phyloP scores from a whole-genome alignment of 2,888 invertebrate species.

The Seladonia tumulorum region DNA sequence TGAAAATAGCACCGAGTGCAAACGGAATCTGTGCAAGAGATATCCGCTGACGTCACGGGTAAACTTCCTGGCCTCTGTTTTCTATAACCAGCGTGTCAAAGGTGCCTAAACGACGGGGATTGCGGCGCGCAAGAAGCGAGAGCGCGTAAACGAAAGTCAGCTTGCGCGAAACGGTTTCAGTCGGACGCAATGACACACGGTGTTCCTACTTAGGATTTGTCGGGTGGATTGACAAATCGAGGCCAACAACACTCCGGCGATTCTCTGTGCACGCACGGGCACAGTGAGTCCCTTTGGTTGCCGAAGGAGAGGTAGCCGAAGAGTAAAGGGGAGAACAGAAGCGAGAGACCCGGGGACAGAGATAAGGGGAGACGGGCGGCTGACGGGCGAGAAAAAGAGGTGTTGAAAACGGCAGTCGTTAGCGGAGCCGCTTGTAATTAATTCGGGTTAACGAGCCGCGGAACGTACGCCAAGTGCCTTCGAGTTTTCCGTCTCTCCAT shows the following conservation, averaged over 20 bases:
- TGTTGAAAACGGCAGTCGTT: conserved; percentile 80
- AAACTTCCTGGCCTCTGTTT: neutral
- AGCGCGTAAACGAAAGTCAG: conserved; percentile 52
- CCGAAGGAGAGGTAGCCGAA: conserved; percentile 21
- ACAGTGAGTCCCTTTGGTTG: conserved; percentile 48
- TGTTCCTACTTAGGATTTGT: conserved; percentile 73
- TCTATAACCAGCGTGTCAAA: neutral
- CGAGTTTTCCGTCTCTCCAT: conserved; percentile 45
- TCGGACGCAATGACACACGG: conserved; percentile 61
- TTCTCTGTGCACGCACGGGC: neutral
- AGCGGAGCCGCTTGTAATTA: conserved; percentile 79
- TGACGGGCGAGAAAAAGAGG: conserved; percentile 75
- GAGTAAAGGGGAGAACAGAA: conserved; percentile 16
- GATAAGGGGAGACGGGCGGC: conserved; percentile 43
- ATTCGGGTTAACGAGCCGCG: conserved; percentile 78
- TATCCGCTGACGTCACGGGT: neutral
- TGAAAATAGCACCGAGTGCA: too few species aligned
- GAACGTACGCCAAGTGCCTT: conserved; percentile 55
- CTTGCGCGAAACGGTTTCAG: conserved; percentile 54
- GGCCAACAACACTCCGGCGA: conserved; percentile 65
- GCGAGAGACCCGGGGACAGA: conserved; percentile 12
- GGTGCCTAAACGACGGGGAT: neutral
- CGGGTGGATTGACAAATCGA: conserved; percentile 74
- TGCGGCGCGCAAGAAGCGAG: neutral
- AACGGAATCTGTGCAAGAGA: neutral